These are phyloP conservation scores for Amblyjoppa fuscipennis DNA, from an alignment of 2,888 invertebrate species.

Conservation along the genomic window DNA sequence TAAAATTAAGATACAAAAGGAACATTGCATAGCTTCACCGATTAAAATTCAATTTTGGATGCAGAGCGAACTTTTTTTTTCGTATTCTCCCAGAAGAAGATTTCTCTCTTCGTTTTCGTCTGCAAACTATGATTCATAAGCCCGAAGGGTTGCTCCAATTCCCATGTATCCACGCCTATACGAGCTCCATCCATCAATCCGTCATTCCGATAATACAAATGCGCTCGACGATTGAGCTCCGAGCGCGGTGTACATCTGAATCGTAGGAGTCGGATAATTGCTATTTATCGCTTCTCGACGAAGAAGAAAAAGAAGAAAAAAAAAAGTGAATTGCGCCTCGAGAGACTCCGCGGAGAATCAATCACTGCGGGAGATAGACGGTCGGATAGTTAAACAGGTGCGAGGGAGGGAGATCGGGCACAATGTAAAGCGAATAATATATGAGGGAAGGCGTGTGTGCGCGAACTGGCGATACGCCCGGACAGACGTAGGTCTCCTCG, in stretches of 20 bases:
- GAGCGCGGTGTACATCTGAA: constrained; percentile 34
- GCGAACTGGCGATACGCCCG: constrained; percentile 25
- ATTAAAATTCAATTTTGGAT: neutral
- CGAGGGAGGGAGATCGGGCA: neutral
- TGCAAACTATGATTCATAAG: constrained; percentile 27
- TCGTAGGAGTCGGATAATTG: constrained; percentile 65
- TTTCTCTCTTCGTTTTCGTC: neutral
- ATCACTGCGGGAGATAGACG: constrained; percentile 57
- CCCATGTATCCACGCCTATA: constrained; percentile 27
- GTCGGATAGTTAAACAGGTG: constrained; percentile 7
- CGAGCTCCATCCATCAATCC: constrained; percentile 47
- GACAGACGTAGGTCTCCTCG: constrained; percentile 15
- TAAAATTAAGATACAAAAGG: neutral
- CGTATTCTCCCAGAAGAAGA: neutral
- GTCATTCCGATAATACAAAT: constrained; percentile 7
- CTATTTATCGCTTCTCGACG: constrained; percentile 59
- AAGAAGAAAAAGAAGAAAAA: constrained; percentile 25
- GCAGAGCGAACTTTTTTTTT: neutral
- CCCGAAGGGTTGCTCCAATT: constrained; percentile 37
- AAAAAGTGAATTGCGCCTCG: constrained; percentile 51
- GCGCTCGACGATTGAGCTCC: constrained; percentile 16
- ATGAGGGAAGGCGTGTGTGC: constrained; percentile 16
- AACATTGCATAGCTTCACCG: neutral
- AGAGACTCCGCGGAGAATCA: constrained; percentile 51
- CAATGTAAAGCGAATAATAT: constrained; percentile 33